A percentile compares a stretch with the other conserved stretches of the same genome.
These are phyloP conservation scores for Theretra japonica DNA, from an alignment of 2,888 invertebrate species.

Conservation along the genomic window DNA sequence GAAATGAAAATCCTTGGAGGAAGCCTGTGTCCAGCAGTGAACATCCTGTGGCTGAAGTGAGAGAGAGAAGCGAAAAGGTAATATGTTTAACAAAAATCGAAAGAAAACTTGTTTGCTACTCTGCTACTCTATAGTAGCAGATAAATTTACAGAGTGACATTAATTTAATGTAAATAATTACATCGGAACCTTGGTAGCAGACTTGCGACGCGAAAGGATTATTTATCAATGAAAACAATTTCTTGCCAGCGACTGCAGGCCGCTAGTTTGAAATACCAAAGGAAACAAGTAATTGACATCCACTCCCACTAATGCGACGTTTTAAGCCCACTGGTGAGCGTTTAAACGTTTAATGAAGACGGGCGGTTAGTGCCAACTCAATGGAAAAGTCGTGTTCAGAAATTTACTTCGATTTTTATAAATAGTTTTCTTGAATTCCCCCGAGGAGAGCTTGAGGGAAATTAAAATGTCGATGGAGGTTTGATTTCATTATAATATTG, in stretches of 20 bases:
- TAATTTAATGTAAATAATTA: too few relatives aligned
- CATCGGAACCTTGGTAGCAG: too few relatives aligned
- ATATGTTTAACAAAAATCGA: too few relatives aligned
- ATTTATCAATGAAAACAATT: background rate
- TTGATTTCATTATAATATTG: too few relatives aligned
- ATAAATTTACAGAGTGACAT: too few relatives aligned
- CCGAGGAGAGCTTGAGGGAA: background rate
- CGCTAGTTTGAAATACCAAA: background rate
- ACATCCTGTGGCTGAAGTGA: too few relatives aligned
- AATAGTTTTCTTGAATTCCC: slow-evolving; percentile 21
- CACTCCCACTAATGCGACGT: slow-evolving; percentile 24
- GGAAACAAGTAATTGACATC: background rate
- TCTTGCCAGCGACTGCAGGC: background rate
- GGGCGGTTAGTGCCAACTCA: slow-evolving; percentile 48
- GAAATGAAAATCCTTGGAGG: too few relatives aligned
- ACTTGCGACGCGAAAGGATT: background rate
- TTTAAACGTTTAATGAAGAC: slow-evolving; percentile 51
- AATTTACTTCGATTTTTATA: slow-evolving; percentile 32
- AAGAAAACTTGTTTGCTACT: too few relatives aligned
- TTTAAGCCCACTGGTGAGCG: slow-evolving; percentile 36
- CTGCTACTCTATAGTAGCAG: too few relatives aligned
- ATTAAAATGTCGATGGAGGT: background rate
- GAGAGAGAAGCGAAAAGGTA: too few relatives aligned
- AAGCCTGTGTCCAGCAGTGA: too few relatives aligned
- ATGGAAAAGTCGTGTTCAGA: slow-evolving; percentile 60